phyloP scores from a whole-genome alignment of 2,797 vertebrate genomes.

The Babyrousa celebensis region DNA sequence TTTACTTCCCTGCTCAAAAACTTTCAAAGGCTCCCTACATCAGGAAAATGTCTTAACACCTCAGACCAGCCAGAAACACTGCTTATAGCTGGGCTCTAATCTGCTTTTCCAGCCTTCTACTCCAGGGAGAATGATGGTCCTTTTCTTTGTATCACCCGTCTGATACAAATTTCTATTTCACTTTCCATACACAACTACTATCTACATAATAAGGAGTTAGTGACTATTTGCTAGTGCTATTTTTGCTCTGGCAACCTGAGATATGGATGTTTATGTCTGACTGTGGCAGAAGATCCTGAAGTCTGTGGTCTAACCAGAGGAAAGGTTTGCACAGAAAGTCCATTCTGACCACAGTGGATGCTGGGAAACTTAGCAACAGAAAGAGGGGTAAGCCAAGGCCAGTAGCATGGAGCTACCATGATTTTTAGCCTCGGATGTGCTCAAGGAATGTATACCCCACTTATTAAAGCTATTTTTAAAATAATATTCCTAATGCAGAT shows the following conservation, averaged over 20 bases:
- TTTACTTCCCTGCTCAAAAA: neutral
- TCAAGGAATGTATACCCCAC: neutral
- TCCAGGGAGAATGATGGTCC: neutral
- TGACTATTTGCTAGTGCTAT: constrained; percentile 19
- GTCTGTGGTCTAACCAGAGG: constrained; percentile 16
- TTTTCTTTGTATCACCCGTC: neutral
- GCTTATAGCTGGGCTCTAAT: neutral
- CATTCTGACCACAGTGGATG: neutral
- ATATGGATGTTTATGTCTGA: constrained; percentile 6
- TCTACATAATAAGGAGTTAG: neutral
- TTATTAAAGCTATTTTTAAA: constrained; percentile 57
- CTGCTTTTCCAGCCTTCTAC: constrained; percentile 14
- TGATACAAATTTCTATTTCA: neutral
- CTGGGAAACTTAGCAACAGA: neutral
- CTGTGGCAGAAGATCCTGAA: constrained; percentile 27
- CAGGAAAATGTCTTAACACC: neutral
- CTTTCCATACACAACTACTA: neutral
- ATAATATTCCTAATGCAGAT: constrained; percentile 28
- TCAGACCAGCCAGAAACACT: neutral
- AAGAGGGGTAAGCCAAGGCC: neutral
- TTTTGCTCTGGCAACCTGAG: neutral
- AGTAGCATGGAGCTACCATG: neutral
- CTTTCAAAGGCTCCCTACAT: neutral
- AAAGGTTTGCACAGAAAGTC: neutral
- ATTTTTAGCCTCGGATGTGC: constrained; percentile 16